These are phyloP conservation scores for Drosophila gunungcola DNA, from an alignment of 1,140 invertebrate genomes.

Conservation along the genomic window DNA sequence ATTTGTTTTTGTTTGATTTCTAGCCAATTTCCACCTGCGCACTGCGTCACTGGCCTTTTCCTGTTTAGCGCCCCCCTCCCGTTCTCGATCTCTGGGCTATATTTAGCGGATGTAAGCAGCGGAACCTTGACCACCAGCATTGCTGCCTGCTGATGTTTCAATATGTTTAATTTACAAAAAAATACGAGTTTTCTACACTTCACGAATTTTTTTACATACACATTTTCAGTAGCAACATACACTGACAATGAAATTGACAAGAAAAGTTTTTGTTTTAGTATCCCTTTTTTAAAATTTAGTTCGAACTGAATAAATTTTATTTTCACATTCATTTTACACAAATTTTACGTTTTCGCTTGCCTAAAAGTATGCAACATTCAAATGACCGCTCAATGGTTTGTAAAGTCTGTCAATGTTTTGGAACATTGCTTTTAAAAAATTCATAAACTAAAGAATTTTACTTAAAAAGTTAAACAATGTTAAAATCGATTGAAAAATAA, in stretches of 20 bases:
- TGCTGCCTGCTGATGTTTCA: constrained; percentile 59
- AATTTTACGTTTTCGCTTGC: neutral
- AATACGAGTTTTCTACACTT: neutral
- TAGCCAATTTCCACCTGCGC: constrained; percentile 62
- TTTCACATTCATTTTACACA: constrained; percentile 4
- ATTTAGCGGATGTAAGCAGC: constrained; percentile 68
- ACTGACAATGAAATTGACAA: neutral
- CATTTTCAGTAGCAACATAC: neutral
- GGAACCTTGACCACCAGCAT: constrained; percentile 74
- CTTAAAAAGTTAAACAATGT: neutral
- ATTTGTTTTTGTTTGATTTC: constrained; percentile 60
- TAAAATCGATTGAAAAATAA: too few species aligned
- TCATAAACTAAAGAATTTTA: neutral
- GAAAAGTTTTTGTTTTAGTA: neutral
- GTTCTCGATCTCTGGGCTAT: constrained; percentile 36
- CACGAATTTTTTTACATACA: neutral
- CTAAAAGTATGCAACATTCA: constrained; percentile 21
- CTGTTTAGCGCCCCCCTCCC: constrained; percentile 56
- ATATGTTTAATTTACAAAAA: constrained; percentile 33
- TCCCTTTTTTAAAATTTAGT: too few species aligned
- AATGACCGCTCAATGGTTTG: neutral
- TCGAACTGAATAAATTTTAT: neutral
- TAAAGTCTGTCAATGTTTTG: too few species aligned
- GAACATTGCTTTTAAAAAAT: neutral
- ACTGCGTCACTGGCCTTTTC: constrained; percentile 76